Evolutionary conservation across 2,888 invertebrate genomes (phyloP).

Genomic region (Apodemia duryi): DNA sequence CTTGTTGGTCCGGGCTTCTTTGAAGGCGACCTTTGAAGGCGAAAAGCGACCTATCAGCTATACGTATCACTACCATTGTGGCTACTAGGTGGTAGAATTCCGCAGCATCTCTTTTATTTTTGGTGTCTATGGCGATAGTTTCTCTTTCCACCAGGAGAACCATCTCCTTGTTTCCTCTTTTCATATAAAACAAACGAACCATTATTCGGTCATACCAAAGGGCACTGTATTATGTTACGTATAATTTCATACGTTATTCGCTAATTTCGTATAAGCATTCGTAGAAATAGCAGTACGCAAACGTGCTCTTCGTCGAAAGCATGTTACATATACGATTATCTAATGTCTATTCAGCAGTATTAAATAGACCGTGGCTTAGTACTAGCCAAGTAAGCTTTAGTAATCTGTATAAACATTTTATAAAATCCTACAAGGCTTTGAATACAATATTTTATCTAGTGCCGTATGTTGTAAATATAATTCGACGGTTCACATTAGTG

Average conservation of each 20-base stretch:
- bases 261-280: slow-evolving; percentile 2
- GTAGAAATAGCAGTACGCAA: slow-evolving; percentile 4
- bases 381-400: slow-evolving; percentile 1
- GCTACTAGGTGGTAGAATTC: no score
- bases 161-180: no score
- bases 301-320: slow-evolving; percentile 9
- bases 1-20: no score
- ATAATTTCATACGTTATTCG: neutral
- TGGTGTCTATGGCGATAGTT: no score
- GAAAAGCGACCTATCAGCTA: no score
- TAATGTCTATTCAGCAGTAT: neutral
- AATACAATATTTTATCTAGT: no score
- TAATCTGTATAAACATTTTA: slow-evolving; percentile 1
- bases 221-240: neutral
- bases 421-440: neutral
- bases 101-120: no score
- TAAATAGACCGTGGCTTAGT: slow-evolving; percentile 7
- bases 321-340: slow-evolving; percentile 3
- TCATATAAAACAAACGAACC: neutral
- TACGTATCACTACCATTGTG: no score
- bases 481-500: no score
- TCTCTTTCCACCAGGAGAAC: no score
- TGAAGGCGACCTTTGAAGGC: no score
- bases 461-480: no score
- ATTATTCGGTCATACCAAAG: neutral